Percentiles rank a stretch among this genome's conserved stretches.
Conservation (phyloP, 2,797 vertebrate species). For the Zalophus californianus region DNA sequence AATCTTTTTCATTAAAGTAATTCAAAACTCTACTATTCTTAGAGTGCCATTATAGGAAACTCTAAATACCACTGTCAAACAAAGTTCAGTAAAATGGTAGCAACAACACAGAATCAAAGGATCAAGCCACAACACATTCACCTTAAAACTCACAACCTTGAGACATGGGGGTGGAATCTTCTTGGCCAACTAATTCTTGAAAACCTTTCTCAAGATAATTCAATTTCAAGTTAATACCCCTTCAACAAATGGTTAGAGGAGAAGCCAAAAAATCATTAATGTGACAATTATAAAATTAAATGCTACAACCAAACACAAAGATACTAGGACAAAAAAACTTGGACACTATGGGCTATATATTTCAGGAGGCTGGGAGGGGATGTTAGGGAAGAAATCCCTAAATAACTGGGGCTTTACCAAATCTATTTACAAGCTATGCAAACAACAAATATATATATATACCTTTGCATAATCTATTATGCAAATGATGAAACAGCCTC, state of each 20-base stretch:
- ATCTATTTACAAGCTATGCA: neutral
- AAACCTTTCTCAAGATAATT: neutral
- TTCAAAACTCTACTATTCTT: slow-evolving; percentile 71
- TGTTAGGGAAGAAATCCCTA: slow-evolving; percentile 4
- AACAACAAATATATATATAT: neutral
- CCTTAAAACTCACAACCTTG: slow-evolving; percentile 21
- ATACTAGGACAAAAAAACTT: neutral
- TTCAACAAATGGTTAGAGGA: neutral
- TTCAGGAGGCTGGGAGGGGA: neutral
- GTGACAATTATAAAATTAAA: slow-evolving; percentile 20
- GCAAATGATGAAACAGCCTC: neutral
- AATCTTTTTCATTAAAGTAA: slow-evolving; percentile 75
- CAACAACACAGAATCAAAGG: slow-evolving; percentile 51
- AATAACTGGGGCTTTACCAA: neutral
- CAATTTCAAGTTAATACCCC: slow-evolving; percentile 10
- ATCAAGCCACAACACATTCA: neutral
- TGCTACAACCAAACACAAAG: neutral
- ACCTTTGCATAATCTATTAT: neutral
- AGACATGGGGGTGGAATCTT: neutral
- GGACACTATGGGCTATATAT: neutral
- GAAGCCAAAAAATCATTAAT: neutral
- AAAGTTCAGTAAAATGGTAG: slow-evolving; percentile 66
- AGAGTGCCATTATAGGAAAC: slow-evolving; percentile 64
- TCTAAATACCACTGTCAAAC: slow-evolving; percentile 55
- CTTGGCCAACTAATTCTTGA: neutral